A percentile compares a stretch with the other conserved stretches of the same genome.
Evolutionary conservation across 2,797 vertebrate genomes (phyloP).

Genomic region (Karalla daura): DNA sequence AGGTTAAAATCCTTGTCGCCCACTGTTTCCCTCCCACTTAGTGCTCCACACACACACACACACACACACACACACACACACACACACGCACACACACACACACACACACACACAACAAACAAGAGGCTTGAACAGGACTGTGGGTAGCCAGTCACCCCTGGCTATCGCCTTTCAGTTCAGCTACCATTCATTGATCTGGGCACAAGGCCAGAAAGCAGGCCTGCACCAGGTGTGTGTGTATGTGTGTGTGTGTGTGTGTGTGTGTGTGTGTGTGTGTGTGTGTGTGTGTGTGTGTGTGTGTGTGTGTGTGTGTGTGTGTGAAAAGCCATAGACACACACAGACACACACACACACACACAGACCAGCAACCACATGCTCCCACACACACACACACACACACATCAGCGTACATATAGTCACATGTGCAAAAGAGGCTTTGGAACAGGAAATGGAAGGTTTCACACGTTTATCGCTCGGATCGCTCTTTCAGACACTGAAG

Average conservation of each 20-base stretch:
- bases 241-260: too few species aligned
- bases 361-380: neutral
- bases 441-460: slow-evolving; percentile 26
- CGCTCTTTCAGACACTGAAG: slow-evolving; percentile 21
- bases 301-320: too few species aligned
- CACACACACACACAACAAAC: slow-evolving; percentile 21
- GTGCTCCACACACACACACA: slow-evolving; percentile 24
- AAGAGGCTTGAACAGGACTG: slow-evolving; percentile 38
- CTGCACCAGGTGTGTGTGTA: slow-evolving; percentile 46
- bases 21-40: slow-evolving; percentile 38
- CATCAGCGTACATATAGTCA: neutral
- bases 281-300: too few species aligned
- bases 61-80: slow-evolving; percentile 18
- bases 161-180: slow-evolving; percentile 46
- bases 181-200: slow-evolving; percentile 54
- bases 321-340: neutral
- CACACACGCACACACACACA: slow-evolving; percentile 27
- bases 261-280: too few species aligned
- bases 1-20: slow-evolving; percentile 75
- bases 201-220: slow-evolving; percentile 38
- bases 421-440: slow-evolving; percentile 13
- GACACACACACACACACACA: neutral
- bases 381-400: slow-evolving; percentile 12
- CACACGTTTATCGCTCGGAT: slow-evolving; percentile 35
- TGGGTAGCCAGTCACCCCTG: slow-evolving; percentile 50